Base-by-base conservation (phyloP, 2,113 vertebrate genomes). In the Indri indri region DNA sequence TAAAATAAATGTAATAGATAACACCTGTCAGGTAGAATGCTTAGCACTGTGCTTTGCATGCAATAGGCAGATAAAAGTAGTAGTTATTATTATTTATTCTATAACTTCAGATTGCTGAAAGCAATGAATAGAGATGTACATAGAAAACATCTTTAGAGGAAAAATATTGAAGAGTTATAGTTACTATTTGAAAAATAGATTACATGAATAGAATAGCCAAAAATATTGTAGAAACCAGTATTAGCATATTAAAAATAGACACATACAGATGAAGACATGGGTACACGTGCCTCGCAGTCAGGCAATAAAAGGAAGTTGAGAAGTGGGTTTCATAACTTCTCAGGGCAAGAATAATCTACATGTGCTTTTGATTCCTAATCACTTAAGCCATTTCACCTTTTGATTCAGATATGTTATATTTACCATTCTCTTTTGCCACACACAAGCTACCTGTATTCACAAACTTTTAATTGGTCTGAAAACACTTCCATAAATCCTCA, bases 61-160 rank as follows among this genome's bases (percentile, higher is more conserved):
- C 8, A 50, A 0, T 25, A 54, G n/a, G 32, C 23, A 57, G 10
- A 45, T 8, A 70, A 87, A 47, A 96, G 84, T 12, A 54, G 37
- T n/a, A 81, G 32, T 70, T 70, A 88, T 52, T 52, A 66, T 84
- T 79, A 95, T 54, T 76, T 12, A 61, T 68, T 93, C 13, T 77
- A n/a, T 87, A 83, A 87, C 17, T 93, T 83, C 17, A 81, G 23
- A 34, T 50, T 81, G 45, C 20, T 95, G 84, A 92, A 91, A 89
- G 42, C 2, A 76, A 61, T 30, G 11, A 32, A 95, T 82, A 37
- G 27, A 34, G n/a, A 40, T 70, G 90, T 91, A 87, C 40, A 37
- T 63, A 3, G 25, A 82, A 90, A 86, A 87, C 0, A 71, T 37
- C 17, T 79, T 37, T 94, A 66, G 3, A 73, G 10, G 20, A 65